phyloP scores from a whole-genome alignment of 2,797 vertebrate genomes.

The Lepus townsendii region DNA sequence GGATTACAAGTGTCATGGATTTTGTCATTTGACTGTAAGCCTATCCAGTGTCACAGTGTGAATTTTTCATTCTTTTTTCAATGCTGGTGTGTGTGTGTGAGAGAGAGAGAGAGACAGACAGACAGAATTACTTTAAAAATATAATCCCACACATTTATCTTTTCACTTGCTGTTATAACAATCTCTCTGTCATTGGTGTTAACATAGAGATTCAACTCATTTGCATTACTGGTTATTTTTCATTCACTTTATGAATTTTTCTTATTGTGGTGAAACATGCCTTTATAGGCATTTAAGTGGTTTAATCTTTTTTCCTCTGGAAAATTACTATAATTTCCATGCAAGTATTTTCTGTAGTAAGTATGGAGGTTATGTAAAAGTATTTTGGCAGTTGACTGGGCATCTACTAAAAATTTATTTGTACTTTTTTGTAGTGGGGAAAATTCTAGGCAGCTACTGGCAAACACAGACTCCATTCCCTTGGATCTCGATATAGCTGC shows the following conservation, averaged over 20 bases:
- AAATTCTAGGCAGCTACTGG: neutral
- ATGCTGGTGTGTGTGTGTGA: neutral
- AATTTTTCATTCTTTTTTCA: slow-evolving; percentile 6
- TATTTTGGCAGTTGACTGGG: slow-evolving; percentile 6
- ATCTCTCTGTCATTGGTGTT: neutral
- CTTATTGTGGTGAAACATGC: slow-evolving; percentile 24
- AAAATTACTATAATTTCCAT: neutral
- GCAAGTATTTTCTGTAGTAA: neutral
- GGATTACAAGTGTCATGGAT: neutral
- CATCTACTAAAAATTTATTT: neutral
- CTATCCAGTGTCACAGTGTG: neutral
- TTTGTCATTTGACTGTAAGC: slow-evolving; percentile 16
- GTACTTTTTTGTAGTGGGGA: neutral
- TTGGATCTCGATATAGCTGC: neutral
- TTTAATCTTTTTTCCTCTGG: neutral
- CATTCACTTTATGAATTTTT: neutral
- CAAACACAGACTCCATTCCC: neutral
- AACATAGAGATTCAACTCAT: neutral
- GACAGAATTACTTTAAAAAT: slow-evolving; percentile 9
- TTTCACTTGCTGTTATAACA: neutral
- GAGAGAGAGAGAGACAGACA: neutral
- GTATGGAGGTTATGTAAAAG: neutral
- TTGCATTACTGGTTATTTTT: slow-evolving; percentile 50
- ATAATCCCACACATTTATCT: neutral
- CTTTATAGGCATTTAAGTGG: slow-evolving; percentile 26